A percentile compares a stretch with the other conserved stretches of the same genome.
Evolutionary conservation across 2,888 invertebrate genomes (phyloP).

Genomic region (Scelioninae gen. 1): DNA sequence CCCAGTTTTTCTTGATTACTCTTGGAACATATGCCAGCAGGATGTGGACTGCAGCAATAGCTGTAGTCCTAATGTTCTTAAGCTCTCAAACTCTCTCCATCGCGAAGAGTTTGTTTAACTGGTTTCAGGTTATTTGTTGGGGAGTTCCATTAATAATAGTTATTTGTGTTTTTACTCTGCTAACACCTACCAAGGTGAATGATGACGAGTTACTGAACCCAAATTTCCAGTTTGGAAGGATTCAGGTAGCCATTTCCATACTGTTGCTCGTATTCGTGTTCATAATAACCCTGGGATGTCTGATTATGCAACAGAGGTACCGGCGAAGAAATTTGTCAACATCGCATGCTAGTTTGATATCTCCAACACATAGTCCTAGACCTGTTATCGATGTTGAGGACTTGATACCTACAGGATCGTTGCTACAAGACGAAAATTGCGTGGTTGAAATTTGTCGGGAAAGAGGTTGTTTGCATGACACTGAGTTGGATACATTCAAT

Average conservation of each 20-base stretch:
- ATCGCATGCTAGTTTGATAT: constrained; percentile 71
- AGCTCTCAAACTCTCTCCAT: constrained; percentile 93
- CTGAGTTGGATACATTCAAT: constrained; percentile 74
- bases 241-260: constrained; percentile 91
- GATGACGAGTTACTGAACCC: constrained; percentile 88
- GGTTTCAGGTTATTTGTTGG: constrained; percentile 87
- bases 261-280: constrained; percentile 91
- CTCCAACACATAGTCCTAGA: constrained; percentile 69
- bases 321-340: constrained; percentile 86
- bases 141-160: constrained; percentile 89
- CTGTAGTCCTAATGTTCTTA: constrained; percentile 91
- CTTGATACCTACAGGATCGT: constrained; percentile 77
- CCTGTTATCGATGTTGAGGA: constrained; percentile 83
- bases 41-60: constrained; percentile 93
- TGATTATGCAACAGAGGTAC: constrained; percentile 93
- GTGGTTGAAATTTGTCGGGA: constrained; percentile 75
- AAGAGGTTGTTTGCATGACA: constrained; percentile 79
- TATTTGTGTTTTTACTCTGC: constrained; percentile 87
- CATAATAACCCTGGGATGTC: constrained; percentile 92
- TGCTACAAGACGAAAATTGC: constrained; percentile 73
- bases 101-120: constrained; percentile 90
- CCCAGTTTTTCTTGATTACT: constrained; percentile 91
- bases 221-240: constrained; percentile 91
- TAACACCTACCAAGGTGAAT: constrained; percentile 84
- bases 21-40: constrained; percentile 92